These are phyloP conservation scores for Chelonoidis abingdonii DNA, from an alignment of 2,113 vertebrate genomes.

Conservation along the genomic window DNA sequence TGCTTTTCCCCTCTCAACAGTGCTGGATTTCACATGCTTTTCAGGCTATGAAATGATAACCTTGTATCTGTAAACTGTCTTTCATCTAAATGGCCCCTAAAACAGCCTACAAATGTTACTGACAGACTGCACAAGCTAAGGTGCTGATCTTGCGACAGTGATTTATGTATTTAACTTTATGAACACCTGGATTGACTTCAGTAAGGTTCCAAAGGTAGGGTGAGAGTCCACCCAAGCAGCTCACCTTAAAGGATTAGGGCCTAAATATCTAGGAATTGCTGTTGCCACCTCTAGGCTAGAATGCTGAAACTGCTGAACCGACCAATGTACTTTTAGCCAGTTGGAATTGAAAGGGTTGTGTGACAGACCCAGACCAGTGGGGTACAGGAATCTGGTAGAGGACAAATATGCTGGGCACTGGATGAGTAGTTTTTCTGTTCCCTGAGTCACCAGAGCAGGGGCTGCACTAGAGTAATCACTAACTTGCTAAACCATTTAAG, in stretches of 20 bases:
- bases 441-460: too few relatives aligned
- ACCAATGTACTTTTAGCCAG: neutral
- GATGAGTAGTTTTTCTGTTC: too few relatives aligned
- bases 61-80: neutral
- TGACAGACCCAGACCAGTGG: too few relatives aligned
- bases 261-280: neutral
- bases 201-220: neutral
- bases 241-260: neutral
- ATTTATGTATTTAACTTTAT: neutral
- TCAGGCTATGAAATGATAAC: neutral
- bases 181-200: neutral
- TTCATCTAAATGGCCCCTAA: neutral
- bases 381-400: too few relatives aligned
- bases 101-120: neutral
- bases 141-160: neutral
- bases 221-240: neutral
- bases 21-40: neutral
- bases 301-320: neutral
- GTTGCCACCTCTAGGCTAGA: fast-evolving
- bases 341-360: neutral
- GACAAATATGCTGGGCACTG: too few relatives aligned
- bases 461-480: too few relatives aligned
- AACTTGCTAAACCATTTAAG: too few relatives aligned
- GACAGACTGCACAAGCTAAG: neutral
- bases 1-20: neutral